Evolutionary conservation across 2,113 vertebrate genomes (phyloP).

Genomic region (Meles meles): DNA sequence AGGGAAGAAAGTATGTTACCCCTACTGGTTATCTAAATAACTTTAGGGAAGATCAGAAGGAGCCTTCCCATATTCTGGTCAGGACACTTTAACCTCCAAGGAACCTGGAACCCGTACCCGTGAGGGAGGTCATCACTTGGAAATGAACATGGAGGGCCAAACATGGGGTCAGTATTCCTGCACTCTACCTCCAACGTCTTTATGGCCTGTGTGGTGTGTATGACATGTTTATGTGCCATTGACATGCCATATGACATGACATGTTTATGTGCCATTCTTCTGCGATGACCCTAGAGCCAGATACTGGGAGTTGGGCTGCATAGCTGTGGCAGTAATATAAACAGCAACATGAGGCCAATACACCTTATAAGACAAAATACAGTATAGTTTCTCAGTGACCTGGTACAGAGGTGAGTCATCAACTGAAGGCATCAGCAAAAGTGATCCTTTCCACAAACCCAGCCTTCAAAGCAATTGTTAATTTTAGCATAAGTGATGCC

Average conservation of each 20-base stretch:
- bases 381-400: neutral
- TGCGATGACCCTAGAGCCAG: neutral
- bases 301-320: neutral
- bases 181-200: neutral
- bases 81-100: neutral
- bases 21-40: neutral
- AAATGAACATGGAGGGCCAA: neutral
- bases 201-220: neutral
- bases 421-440: neutral
- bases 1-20: neutral
- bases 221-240: neutral
- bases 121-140: neutral
- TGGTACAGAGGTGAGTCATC: neutral
- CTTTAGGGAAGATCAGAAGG: neutral
- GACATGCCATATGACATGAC: too few relatives aligned
- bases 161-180: neutral
- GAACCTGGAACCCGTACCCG: neutral
- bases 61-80: neutral
- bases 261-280: neutral
- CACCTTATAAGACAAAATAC: neutral
- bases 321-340: neutral
- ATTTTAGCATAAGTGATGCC: neutral
- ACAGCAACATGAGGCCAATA: neutral
- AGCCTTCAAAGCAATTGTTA: neutral
- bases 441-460: neutral